phyloP scores from a whole-genome alignment of 2,113 vertebrate genomes.

The Ammodytes marinus region DNA sequence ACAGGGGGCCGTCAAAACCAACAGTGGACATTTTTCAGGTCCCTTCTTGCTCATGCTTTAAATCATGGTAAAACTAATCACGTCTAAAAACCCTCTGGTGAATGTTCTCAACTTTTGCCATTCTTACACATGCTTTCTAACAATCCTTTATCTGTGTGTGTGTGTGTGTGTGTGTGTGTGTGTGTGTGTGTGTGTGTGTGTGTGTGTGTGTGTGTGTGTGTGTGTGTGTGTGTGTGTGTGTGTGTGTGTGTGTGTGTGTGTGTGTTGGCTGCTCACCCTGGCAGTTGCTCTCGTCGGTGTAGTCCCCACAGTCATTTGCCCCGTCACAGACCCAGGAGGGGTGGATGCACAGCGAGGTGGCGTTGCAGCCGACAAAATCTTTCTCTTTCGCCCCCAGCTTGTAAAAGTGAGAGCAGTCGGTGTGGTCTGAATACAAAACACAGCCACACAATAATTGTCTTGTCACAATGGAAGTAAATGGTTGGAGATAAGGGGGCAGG shows the following conservation, averaged over 20 bases:
- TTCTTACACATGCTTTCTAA: too few relatives aligned
- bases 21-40: too few relatives aligned
- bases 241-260: constrained; percentile 13
- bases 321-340: constrained; percentile 97
- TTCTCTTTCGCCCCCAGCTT: constrained; percentile 94
- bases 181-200: too few relatives aligned
- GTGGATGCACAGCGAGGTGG: constrained; percentile 95
- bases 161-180: too few relatives aligned
- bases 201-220: too few relatives aligned
- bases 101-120: too few relatives aligned
- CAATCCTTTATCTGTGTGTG: too few relatives aligned
- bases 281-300: constrained; percentile 95
- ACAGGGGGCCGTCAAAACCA: too few relatives aligned
- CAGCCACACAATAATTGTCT: constrained; percentile 33
- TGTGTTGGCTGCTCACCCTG: constrained; percentile 88
- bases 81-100: too few relatives aligned
- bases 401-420: constrained; percentile 93
- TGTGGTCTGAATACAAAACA: constrained; percentile 88
- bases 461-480: constrained; percentile 24
- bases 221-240: neutral
- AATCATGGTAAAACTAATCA: too few relatives aligned
- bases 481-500: neutral
- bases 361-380: constrained; percentile 96
- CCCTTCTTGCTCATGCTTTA: too few relatives aligned
- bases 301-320: constrained; percentile 98